Conservation (phyloP, 1,140 invertebrate genomes). For the Chelonus insularis region DNA sequence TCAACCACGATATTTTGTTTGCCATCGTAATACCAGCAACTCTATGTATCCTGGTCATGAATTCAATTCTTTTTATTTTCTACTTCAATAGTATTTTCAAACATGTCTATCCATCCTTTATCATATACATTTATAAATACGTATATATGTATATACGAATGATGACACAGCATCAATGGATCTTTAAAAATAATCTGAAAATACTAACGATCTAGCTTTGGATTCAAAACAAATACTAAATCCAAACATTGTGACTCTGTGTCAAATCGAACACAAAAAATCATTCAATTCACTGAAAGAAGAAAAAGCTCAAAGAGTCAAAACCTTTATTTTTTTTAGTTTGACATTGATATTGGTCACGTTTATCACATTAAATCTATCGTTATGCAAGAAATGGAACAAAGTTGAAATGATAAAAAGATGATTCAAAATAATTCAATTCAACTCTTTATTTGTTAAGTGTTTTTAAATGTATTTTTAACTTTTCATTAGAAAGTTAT, state of each 20-base stretch:
- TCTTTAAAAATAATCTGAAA: background rate
- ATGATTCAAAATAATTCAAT: background rate
- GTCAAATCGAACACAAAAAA: slow-evolving; percentile 2
- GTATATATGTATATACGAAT: background rate
- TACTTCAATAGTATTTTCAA: slow-evolving; percentile 22
- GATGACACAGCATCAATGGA: background rate
- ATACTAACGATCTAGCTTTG: background rate
- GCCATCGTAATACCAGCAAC: slow-evolving; percentile 44
- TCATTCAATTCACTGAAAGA: slow-evolving; percentile 2
- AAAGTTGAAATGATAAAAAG: slow-evolving; percentile 4
- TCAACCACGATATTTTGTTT: slow-evolving; percentile 54
- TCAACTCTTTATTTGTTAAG: slow-evolving; percentile 7
- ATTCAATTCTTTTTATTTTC: slow-evolving; percentile 16
- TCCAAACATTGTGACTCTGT: background rate
- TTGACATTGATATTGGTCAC: slow-evolving; percentile 8
- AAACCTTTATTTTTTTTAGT: slow-evolving; percentile 11
- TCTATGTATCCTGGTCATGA: background rate
- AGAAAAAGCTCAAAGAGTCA: slow-evolving; percentile 3
- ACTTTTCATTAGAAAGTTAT: no score
- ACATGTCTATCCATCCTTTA: slow-evolving; percentile 23
- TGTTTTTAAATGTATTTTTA: no score
- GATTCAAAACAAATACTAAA: background rate
- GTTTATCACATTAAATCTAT: background rate
- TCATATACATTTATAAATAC: background rate
- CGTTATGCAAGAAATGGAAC: no score